Conservation (phyloP, 2,113 vertebrate genomes). For the Anhinga anhinga region DNA sequence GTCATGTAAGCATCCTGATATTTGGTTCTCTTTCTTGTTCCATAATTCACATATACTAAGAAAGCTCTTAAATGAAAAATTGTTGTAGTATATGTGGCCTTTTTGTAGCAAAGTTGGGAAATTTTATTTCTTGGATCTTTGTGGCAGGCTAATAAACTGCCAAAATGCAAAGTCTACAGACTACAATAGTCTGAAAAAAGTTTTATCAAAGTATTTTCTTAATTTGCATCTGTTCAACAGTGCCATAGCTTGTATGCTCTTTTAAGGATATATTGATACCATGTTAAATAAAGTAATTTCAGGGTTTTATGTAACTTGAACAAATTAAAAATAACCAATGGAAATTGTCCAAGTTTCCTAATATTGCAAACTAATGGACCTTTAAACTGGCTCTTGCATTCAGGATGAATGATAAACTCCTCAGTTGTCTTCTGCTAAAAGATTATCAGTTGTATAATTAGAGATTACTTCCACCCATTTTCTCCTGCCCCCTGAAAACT, state of each 20-base stretch:
- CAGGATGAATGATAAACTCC: not conserved
- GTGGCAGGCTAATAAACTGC: not conserved
- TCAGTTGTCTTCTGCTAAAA: not conserved
- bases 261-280: not conserved
- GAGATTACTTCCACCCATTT: not conserved
- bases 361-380: not conserved
- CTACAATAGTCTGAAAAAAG: not conserved
- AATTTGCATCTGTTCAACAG: not conserved
- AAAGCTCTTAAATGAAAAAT: not conserved
- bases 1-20: not conserved
- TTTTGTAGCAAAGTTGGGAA: not conserved
- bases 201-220: conserved; percentile 21
- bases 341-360: not conserved
- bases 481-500: accelerated
- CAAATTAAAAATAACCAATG: not conserved
- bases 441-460: not conserved
- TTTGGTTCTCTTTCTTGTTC: not conserved
- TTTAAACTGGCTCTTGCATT: not conserved
- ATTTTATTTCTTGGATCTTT: conserved; percentile 11
- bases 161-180: not conserved
- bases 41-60: not conserved
- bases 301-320: not conserved
- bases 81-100: not conserved
- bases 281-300: not conserved
- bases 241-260: not conserved